Base-by-base conservation (phyloP, 2,797 vertebrate genomes). In the Lindbergichthys nudifrons region DNA sequence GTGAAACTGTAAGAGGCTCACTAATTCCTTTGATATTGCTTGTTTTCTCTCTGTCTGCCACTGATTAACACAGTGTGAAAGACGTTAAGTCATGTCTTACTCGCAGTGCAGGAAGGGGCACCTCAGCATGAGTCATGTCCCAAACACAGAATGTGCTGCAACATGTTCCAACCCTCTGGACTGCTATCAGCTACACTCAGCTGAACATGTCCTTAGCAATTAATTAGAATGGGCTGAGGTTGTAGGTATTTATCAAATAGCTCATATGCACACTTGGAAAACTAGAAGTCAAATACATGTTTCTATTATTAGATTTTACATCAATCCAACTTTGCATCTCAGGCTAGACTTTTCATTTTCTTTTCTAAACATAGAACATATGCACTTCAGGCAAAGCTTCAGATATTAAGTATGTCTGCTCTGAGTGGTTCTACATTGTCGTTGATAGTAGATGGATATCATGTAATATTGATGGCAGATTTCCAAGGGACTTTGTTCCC, bases 381-480 rank as follows among this genome's bases (percentile, higher is more conserved):
- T 68, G 77, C 86, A 83, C 84, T 88, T 76, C 59, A 70, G 10
- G 71, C 68, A 78, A 51, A 69, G 73, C 70, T 83, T 58, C 65
- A 74, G 74, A 80, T 75, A 82, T 81, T 70, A 69, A 54, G 9
- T 42, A 75, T 57, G 73, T 50, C 80, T 62, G 64, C 48, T 77
- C 79, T 86, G 80, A 88, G 85, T 86, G 84, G 66, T 60, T 85
- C 79, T 79, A 87, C 83, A 82, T 85, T 78, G 78, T 77, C 11
- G 73, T 59, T 75, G 74, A 89, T 87, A 80, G 83, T 75, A 71
- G 80, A 91, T 85, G 87, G 83, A 86, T 81, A 75, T 83, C 84
- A 89, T 93, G 60, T 68, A 93, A 87, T 92, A 92, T 92, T 93
- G 68, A 92, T 86, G 66, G 50, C 54, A 71, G 67, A 68, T 82